phyloP scores from a whole-genome alignment of 2,888 invertebrate species.

The Sisyra terminalis region DNA sequence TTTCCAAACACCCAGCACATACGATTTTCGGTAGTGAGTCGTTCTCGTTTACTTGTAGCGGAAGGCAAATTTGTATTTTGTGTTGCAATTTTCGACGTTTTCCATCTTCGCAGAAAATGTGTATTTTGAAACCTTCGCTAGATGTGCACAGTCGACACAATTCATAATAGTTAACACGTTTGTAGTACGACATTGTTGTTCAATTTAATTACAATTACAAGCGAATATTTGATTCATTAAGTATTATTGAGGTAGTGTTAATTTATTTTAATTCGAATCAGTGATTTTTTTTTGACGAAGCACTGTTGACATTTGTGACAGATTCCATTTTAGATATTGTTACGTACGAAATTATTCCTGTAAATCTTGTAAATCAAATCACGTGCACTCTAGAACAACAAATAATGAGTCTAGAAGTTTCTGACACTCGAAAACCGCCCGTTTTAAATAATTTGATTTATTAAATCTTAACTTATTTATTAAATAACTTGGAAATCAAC shows the following conservation, averaged over 20 bases:
- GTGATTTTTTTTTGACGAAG: too few relatives aligned
- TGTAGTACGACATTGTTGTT: constrained; percentile 43
- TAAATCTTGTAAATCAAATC: too few relatives aligned
- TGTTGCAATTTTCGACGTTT: constrained; percentile 42
- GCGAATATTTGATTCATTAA: constrained; percentile 5
- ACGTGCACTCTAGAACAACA: too few relatives aligned
- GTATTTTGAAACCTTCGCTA: constrained; percentile 44
- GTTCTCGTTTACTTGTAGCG: constrained; percentile 44
- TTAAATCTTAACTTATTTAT: too few relatives aligned
- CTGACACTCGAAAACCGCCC: too few relatives aligned
- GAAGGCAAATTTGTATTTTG: constrained; percentile 47
- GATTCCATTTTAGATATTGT: too few relatives aligned
- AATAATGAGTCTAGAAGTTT: too few relatives aligned
- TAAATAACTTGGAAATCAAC: too few relatives aligned
- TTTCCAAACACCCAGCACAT: constrained; percentile 43
- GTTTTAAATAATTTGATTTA: too few relatives aligned
- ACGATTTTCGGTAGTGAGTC: constrained; percentile 53
- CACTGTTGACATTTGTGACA: too few relatives aligned
- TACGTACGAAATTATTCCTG: too few relatives aligned
- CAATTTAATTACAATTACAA: constrained; percentile 5
- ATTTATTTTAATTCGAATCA: too few relatives aligned
- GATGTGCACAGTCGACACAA: constrained; percentile 51
- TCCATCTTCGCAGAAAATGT: constrained; percentile 49
- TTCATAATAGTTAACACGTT: constrained; percentile 53
- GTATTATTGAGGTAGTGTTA: background rate